Evolutionary conservation across 2,888 invertebrate species (phyloP), one percentile per base, ranked within the genome.

Genomic region (Pterostichus madidus): DNA sequence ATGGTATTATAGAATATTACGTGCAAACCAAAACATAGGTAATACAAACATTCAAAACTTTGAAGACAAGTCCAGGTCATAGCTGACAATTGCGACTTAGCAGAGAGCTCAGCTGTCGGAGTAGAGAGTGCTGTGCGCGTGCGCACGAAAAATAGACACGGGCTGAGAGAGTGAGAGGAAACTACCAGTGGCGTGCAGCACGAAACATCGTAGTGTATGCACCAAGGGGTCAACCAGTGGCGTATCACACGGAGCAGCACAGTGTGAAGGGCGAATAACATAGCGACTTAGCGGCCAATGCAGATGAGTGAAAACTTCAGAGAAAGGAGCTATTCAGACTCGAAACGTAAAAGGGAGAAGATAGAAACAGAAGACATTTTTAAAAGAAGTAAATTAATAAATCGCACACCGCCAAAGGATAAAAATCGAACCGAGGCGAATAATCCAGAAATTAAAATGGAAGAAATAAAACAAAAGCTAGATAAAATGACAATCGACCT

Each of bases 381-480:
- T 15, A 13, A 17, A 17, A 56, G 17, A 56, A 56, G 56, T 56
- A 56, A 17, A 17, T 8, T 56, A 15, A 24, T 24, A 24, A 24
- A 24, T 24, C 13, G 56, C 13, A 56, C 56, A 2, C 32, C 32
- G 6, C 64, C 32, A 35, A 64, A 32, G 32, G 13, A 64, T 6
- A 24, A 64, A 32, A 64, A 64, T 11, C 32, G 11, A 64, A 24
- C 31, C 56, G 17, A 56, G 13, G 15, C 8, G 24, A 24, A 24
- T 24, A 24, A 24, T 24, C 15, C 15, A 56, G 15, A 64, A 64
- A 64, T 13, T 11, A 8, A 64, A 7, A 64, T 64, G 64, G 32
- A 31, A 13, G 32, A 64, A 35, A 32, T 64, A 64, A 10, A 64
- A 64, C 31, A 64, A 64, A 31, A 31, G 32, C 10, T 64, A 13